Conservation (phyloP, 2,113 vertebrate genomes). For the Psephotus haematonotus region DNA sequence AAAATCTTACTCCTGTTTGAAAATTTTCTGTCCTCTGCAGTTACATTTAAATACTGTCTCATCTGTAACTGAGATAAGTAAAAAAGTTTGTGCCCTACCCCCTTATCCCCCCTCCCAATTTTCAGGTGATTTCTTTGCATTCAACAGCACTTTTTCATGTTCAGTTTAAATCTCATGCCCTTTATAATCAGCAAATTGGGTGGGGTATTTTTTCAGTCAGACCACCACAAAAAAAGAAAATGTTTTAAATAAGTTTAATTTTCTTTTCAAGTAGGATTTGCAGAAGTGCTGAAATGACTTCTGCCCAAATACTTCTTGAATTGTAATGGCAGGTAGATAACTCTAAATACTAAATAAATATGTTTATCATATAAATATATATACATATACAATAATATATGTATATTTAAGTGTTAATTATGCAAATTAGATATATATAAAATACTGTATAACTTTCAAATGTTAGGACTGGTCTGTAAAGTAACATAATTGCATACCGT, state of each 20-base stretch:
- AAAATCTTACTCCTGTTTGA: background rate
- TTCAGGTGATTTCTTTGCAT: background rate
- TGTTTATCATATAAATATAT: background rate
- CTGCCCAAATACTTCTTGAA: background rate
- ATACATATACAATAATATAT: background rate
- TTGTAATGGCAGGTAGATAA: background rate
- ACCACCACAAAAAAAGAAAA: background rate
- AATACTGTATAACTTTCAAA: background rate
- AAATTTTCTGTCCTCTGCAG: background rate
- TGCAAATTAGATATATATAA: background rate
- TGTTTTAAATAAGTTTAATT: background rate
- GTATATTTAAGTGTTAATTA: background rate
- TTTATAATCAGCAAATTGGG: background rate
- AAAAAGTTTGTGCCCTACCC: background rate
- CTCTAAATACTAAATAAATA: background rate
- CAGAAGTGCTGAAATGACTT: background rate
- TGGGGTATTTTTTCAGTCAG: background rate
- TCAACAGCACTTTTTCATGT: background rate
- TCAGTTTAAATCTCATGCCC: background rate
- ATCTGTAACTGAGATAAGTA: background rate
- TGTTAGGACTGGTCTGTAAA: background rate
- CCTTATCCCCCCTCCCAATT: background rate
- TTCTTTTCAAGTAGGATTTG: background rate
- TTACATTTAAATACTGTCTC: background rate
- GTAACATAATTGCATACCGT: background rate